Evolutionary conservation across 2,888 invertebrate genomes (phyloP).

Genomic region (Rhamnusium bicolor): DNA sequence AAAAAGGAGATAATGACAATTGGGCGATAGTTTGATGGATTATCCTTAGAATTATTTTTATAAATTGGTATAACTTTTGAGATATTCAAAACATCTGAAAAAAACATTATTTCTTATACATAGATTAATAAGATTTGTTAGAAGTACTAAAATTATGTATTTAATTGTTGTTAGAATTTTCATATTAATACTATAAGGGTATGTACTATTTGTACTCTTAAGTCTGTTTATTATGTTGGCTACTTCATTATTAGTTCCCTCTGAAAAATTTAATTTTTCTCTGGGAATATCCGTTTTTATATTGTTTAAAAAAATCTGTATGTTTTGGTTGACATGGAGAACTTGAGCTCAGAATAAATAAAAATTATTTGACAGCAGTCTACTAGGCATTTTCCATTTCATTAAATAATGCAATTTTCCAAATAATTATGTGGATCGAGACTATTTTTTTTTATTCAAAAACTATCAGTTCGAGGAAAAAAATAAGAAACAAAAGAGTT

Average conservation of each 20-base stretch:
- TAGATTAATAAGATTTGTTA: neutral
- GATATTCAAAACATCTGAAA: neutral
- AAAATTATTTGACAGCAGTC: no score
- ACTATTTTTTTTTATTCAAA: no score
- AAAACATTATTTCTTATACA: neutral
- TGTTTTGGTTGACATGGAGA: neutral
- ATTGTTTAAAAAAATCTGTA: neutral
- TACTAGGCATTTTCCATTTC: no score
- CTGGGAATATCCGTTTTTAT: neutral
- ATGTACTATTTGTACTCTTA: neutral
- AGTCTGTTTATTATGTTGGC: neutral
- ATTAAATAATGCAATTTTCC: no score
- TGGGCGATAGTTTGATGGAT: no score
- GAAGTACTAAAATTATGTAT: neutral
- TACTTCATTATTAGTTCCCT: neutral
- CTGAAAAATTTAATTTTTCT: neutral
- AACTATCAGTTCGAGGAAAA: no score
- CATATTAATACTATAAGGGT: neutral
- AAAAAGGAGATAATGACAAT: no score
- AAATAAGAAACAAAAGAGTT: no score
- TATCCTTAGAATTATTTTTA: no score
- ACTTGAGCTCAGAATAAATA: no score
- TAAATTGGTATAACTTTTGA: neutral
- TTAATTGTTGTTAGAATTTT: neutral
- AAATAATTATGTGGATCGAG: no score